phyloP scores from a whole-genome alignment of 2,797 vertebrate genomes.

The Champsocephalus esox region DNA sequence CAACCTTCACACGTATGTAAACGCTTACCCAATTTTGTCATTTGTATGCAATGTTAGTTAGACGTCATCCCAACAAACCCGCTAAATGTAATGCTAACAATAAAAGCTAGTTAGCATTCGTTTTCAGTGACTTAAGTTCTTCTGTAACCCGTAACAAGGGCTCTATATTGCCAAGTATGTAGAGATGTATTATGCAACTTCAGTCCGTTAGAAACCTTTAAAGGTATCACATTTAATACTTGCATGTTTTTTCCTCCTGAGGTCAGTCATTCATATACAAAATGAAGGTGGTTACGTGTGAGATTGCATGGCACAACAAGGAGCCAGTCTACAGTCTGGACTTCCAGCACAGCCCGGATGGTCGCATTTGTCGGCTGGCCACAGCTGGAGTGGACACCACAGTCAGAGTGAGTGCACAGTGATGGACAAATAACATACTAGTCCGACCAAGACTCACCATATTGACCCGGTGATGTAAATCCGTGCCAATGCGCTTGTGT shows the following conservation, averaged over 20 bases:
- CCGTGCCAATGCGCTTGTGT: background rate
- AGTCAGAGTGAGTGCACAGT: conserved; percentile 86
- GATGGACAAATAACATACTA: background rate
- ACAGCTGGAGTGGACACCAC: conserved; percentile 96
- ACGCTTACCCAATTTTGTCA: fast-evolving
- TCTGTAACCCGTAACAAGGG: background rate
- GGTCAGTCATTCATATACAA: background rate
- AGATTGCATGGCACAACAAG: conserved; percentile 98
- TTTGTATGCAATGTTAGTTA: background rate
- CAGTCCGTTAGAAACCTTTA: background rate
- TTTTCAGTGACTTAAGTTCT: background rate
- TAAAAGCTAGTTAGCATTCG: conserved; percentile 25
- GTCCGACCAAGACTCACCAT: background rate
- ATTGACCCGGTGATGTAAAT: background rate
- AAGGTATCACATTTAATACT: too few species aligned
- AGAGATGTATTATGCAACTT: background rate
- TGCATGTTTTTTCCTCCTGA: background rate
- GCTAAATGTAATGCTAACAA: conserved; percentile 39
- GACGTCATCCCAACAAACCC: background rate
- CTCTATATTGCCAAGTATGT: fast-evolving
- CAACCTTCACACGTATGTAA: fast-evolving
- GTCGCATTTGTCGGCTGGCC: conserved; percentile 89
- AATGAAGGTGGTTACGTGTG: conserved; percentile 98
- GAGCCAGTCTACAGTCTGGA: conserved; percentile 98
- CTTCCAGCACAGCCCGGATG: conserved; percentile 89